phyloP scores from a whole-genome alignment of 1,140 invertebrate species.

The Megalonaias nervosa region DNA sequence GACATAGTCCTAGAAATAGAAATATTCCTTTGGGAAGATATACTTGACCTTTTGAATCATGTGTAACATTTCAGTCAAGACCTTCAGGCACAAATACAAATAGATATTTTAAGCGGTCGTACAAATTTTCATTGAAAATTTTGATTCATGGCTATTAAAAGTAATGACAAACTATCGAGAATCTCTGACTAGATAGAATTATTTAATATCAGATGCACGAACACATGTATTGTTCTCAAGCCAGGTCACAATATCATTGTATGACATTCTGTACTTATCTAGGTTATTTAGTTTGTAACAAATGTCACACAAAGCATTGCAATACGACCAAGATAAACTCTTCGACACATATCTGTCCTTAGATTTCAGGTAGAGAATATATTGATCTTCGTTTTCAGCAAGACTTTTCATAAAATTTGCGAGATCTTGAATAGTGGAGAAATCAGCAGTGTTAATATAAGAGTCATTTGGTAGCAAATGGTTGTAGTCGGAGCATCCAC shows the following conservation, averaged over 20 bases:
- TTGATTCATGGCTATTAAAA: no score
- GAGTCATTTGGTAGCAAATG: not conserved
- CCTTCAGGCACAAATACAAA: no score
- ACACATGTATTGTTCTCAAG: not conserved
- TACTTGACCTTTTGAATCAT: no score
- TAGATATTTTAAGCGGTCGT: no score
- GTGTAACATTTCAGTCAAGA: no score
- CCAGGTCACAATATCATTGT: constrained; percentile 4
- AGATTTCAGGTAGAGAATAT: not conserved
- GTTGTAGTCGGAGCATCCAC: constrained; percentile 1
- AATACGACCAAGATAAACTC: not conserved
- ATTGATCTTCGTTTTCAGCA: constrained; percentile 4
- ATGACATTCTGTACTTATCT: not conserved
- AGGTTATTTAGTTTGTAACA: constrained; percentile 12
- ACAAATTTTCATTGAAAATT: no score
- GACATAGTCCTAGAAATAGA: no score
- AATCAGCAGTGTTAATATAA: constrained; percentile 11
- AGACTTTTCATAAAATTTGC: not conserved
- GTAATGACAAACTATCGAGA: no score
- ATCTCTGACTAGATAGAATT: no score
- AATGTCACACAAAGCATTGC: not conserved
- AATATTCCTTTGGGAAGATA: no score
- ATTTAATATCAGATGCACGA: no score
- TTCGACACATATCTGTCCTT: constrained; percentile 6
- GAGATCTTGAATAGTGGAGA: not conserved